Conservation (phyloP, 2,888 invertebrate species). For the Drosophila lacicola region DNA sequence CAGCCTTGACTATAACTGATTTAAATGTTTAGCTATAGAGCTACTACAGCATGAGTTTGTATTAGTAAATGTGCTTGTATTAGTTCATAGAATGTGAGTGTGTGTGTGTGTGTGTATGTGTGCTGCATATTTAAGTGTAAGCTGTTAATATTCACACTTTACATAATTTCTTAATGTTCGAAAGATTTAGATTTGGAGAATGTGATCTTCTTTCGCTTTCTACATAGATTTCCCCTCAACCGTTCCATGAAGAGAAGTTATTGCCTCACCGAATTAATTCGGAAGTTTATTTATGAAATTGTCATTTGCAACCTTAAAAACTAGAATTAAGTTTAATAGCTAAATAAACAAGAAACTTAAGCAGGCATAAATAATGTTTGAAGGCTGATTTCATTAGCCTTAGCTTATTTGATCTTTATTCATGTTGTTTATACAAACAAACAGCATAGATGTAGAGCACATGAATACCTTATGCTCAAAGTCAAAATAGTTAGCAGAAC, state of each 20-base stretch:
- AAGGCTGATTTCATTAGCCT: slow-evolving; percentile 18
- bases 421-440: slow-evolving; percentile 8
- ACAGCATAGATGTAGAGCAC: slow-evolving; percentile 2
- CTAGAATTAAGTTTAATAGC: slow-evolving; percentile 3
- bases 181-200: too few species aligned
- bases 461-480: neutral
- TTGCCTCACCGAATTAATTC: neutral
- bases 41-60: too few species aligned
- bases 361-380: neutral
- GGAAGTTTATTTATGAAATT: neutral
- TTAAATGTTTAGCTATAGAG: neutral
- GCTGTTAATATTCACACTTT: neutral
- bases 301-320: slow-evolving; percentile 4
- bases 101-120: neutral
- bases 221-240: too few species aligned
- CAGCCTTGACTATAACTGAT: neutral
- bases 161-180: too few species aligned
- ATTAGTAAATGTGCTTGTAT: neutral
- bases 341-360: slow-evolving; percentile 5
- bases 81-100: neutral
- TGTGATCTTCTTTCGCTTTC: too few species aligned
- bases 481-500: neutral
- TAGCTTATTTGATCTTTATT: slow-evolving; percentile 27
- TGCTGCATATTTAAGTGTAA: neutral
- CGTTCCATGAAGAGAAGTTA: neutral